phyloP scores from a whole-genome alignment of 2,797 vertebrate species.

The Neomorphus geoffroyi region DNA sequence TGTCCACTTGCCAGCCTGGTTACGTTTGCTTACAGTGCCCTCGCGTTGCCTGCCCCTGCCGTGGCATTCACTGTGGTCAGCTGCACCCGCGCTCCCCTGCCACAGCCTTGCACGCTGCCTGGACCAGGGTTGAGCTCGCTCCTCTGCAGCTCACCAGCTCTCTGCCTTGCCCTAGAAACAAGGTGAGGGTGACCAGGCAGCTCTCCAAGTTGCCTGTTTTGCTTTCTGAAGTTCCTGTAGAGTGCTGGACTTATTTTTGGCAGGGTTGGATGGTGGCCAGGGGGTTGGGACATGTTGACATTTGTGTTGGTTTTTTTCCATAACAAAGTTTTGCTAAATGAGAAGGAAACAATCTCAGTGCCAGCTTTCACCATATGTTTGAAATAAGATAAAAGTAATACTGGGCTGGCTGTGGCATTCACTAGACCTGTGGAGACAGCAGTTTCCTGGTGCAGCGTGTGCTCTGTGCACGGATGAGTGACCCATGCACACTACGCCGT shows the following conservation, averaged over 20 bases:
- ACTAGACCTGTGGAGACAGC: not conserved
- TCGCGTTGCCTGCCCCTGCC: not conserved
- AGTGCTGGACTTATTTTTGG: not conserved
- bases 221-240: not conserved
- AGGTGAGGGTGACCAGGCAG: not conserved
- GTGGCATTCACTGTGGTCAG: not conserved
- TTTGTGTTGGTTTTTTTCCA: not conserved
- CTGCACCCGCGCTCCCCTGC: not conserved
- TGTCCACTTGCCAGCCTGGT: not conserved
- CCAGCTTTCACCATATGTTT: not conserved
- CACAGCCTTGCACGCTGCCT: fast-evolving
- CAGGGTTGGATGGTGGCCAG: not conserved
- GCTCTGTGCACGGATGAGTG: not conserved
- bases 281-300: not conserved
- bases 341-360: not conserved
- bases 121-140: fast-evolving
- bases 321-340: not conserved
- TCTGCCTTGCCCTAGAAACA: not conserved
- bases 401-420: not conserved
- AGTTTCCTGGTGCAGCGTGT: not conserved
- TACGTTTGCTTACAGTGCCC: not conserved
- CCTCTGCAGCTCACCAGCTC: not conserved
- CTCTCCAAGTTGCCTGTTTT: not conserved
- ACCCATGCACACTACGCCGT: fast-evolving
- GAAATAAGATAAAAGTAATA: not conserved